These are phyloP conservation scores for Ellobium chinense DNA, from an alignment of 2,888 invertebrate genomes.

Conservation along the genomic window DNA sequence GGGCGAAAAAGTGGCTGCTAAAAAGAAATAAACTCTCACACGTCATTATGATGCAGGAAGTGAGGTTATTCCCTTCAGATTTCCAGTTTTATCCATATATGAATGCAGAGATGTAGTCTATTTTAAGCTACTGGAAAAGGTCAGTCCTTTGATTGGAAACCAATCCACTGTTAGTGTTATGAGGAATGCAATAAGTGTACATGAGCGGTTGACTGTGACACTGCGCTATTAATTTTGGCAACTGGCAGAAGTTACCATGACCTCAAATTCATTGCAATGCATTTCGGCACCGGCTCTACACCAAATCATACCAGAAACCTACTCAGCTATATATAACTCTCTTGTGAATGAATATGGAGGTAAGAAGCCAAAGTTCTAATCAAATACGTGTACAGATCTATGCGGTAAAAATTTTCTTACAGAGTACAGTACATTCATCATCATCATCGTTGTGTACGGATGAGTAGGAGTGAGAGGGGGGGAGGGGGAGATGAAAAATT, in stretches of 20 bases:
- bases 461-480: constrained; percentile 12
- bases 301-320: neutral
- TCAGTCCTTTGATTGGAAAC: neutral
- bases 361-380: neutral
- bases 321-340: neutral
- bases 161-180: neutral
- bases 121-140: neutral
- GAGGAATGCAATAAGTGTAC: neutral
- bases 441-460: neutral
- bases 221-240: neutral
- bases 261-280: neutral
- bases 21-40: neutral
- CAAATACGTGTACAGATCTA: neutral
- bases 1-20: neutral
- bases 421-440: neutral
- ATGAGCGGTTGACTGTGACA: neutral
- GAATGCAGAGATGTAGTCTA: neutral
- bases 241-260: neutral
- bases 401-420: neutral
- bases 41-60: neutral
- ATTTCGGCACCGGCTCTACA: neutral
- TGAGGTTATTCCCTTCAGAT: neutral
- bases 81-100: neutral
- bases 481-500: constrained; percentile 3
- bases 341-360: neutral